Evolutionary conservation across 2,797 vertebrate genomes (phyloP).

Genomic region (Betta splendens): DNA sequence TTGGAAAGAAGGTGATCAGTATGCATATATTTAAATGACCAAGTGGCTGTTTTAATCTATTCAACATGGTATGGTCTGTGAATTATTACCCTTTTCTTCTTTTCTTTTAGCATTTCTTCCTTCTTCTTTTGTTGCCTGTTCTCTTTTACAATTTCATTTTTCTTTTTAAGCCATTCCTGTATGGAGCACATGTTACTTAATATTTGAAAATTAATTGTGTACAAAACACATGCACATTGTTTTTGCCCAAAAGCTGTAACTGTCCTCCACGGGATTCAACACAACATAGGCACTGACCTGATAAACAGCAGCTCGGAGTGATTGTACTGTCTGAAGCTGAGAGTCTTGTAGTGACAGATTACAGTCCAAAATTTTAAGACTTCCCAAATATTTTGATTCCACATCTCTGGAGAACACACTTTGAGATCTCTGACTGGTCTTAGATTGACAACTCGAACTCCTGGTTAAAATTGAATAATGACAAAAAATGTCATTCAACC

Average conservation of each 20-base stretch:
- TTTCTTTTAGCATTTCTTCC: slow-evolving; percentile 80
- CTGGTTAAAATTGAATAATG: slow-evolving; percentile 58
- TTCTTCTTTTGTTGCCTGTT: slow-evolving; percentile 81
- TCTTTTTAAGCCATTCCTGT: slow-evolving; percentile 93
- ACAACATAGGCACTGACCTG: slow-evolving; percentile 81
- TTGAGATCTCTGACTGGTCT: slow-evolving; percentile 70
- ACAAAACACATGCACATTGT: no score
- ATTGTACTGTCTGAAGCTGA: slow-evolving; percentile 80
- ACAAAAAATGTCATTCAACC: background rate
- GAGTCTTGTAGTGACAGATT: slow-evolving; percentile 72
- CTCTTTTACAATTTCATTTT: slow-evolving; percentile 80
- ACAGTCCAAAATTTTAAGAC: slow-evolving; percentile 87
- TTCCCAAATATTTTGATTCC: slow-evolving; percentile 87
- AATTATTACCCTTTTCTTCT: slow-evolving; percentile 70
- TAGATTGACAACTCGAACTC: slow-evolving; percentile 67
- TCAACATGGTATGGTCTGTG: background rate
- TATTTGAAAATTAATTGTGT: no score
- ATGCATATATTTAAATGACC: background rate
- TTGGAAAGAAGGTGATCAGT: slow-evolving; percentile 2
- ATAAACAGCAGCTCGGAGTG: slow-evolving; percentile 88
- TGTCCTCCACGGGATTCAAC: background rate
- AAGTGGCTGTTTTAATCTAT: background rate
- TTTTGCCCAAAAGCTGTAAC: no score
- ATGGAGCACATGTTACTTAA: no score
- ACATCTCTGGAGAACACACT: slow-evolving; percentile 58